Evolutionary conservation across 2,888 invertebrate genomes (phyloP).

Genomic region (Rhingia campestris): DNA sequence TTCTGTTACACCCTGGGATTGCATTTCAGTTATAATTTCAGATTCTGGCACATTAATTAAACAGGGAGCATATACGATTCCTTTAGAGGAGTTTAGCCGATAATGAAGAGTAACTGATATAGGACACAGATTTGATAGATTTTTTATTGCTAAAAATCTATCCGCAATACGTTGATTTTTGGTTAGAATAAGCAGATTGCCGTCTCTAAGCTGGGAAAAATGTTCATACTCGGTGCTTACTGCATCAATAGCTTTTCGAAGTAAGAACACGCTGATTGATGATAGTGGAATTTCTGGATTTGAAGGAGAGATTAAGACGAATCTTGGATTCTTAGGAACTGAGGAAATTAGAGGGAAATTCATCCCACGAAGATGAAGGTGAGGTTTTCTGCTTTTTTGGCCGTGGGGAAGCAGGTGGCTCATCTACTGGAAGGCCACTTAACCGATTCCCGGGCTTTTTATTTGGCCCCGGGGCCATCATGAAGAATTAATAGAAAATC

Average conservation of each 20-base stretch:
- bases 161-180: neutral
- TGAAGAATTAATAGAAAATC: too few relatives aligned
- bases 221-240: neutral
- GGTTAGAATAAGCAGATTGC: neutral
- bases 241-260: neutral
- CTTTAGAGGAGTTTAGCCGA: neutral
- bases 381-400: too few relatives aligned
- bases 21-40: constrained; percentile 11
- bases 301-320: too few relatives aligned
- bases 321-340: too few relatives aligned
- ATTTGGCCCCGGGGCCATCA: too few relatives aligned
- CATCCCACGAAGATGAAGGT: too few relatives aligned
- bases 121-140: neutral
- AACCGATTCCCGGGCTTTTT: too few relatives aligned
- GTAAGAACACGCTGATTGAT: neutral
- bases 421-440: too few relatives aligned
- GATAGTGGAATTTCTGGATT: too few relatives aligned
- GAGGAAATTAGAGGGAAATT: too few relatives aligned
- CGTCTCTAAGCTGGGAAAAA: neutral
- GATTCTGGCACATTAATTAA: neutral
- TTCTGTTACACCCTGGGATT: neutral
- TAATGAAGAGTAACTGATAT: neutral
- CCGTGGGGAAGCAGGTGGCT: too few relatives aligned
- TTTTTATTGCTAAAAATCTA: neutral
- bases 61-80: constrained; percentile 4